phyloP scores from a whole-genome alignment of 2,113 vertebrate genomes.

The Gila orcuttii region DNA sequence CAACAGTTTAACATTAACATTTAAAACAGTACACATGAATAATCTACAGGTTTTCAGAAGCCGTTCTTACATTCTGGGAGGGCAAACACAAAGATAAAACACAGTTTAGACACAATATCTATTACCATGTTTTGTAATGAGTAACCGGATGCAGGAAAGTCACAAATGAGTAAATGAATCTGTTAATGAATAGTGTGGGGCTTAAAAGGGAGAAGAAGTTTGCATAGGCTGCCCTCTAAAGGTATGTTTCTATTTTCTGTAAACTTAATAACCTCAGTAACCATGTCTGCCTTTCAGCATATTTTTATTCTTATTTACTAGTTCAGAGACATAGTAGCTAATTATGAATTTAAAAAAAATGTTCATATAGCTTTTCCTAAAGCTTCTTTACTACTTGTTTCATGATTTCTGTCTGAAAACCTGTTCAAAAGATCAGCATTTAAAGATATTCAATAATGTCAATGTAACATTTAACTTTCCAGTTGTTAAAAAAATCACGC shows the following conservation, averaged over 20 bases:
- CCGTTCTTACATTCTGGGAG: neutral
- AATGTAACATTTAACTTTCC: too few relatives aligned
- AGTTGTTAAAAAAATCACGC: too few relatives aligned
- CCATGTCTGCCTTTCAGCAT: neutral
- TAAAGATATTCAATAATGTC: too few relatives aligned
- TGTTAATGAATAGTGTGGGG: too few relatives aligned
- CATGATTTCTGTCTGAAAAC: too few relatives aligned
- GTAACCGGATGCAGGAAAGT: too few relatives aligned
- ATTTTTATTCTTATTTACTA: neutral
- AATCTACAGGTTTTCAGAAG: neutral
- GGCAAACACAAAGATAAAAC: neutral
- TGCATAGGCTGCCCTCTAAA: neutral
- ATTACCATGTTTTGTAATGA: neutral
- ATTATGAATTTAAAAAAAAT: too few relatives aligned
- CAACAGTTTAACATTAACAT: neutral
- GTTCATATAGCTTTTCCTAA: too few relatives aligned
- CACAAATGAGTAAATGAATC: too few relatives aligned
- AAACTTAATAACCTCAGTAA: neutral
- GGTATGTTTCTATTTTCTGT: neutral
- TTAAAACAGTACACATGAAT: slow-evolving; percentile 1
- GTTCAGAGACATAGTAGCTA: neutral
- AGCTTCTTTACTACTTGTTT: neutral
- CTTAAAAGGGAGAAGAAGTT: neutral
- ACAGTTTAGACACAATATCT: neutral
- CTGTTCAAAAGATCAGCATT: too few relatives aligned